Evolutionary conservation across 2,888 invertebrate genomes (phyloP).

Genomic region (Eristalinus sepulchralis): DNA sequence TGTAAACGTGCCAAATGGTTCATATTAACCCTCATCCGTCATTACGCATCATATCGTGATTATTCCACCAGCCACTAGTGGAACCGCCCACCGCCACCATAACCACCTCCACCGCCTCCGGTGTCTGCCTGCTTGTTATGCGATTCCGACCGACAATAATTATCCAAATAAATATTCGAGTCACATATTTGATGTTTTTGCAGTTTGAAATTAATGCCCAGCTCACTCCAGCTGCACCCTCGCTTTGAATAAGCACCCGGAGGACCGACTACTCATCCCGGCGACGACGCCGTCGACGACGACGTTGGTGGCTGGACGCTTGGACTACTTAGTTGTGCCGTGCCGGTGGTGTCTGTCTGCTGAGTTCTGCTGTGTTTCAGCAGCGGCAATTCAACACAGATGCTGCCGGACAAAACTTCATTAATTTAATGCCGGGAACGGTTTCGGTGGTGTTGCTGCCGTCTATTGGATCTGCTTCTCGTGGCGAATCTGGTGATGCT

Average conservation of each 20-base stretch:
- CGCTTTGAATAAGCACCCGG: conserved; percentile 11
- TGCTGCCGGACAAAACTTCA: conserved; percentile 72
- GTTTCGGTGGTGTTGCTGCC: conserved; percentile 53
- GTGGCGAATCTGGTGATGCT: neutral
- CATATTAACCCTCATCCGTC: conserved; percentile 43
- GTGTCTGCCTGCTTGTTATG: conserved; percentile 37
- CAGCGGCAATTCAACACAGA: conserved; percentile 68
- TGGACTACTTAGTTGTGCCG: conserved; percentile 30
- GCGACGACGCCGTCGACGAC: neutral
- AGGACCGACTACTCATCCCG: conserved; percentile 50
- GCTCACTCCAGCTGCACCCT: conserved; percentile 12
- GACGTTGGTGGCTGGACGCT: conserved; percentile 39
- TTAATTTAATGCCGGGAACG: conserved; percentile 71
- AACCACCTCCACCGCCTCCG: neutral
- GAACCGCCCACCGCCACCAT: neutral
- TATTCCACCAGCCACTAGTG: conserved; percentile 3
- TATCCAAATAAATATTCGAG: conserved; percentile 71
- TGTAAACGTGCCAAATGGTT: neutral
- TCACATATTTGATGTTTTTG: conserved; percentile 72
- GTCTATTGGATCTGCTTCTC: conserved; percentile 2
- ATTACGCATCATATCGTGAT: conserved; percentile 52
- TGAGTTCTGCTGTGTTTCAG: conserved; percentile 30
- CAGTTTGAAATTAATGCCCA: conserved; percentile 69
- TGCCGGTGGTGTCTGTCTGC: conserved; percentile 38
- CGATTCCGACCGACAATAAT: conserved; percentile 63